Base-by-base conservation (phyloP, 2,797 vertebrate genomes). In the Centropyge bicolor region DNA sequence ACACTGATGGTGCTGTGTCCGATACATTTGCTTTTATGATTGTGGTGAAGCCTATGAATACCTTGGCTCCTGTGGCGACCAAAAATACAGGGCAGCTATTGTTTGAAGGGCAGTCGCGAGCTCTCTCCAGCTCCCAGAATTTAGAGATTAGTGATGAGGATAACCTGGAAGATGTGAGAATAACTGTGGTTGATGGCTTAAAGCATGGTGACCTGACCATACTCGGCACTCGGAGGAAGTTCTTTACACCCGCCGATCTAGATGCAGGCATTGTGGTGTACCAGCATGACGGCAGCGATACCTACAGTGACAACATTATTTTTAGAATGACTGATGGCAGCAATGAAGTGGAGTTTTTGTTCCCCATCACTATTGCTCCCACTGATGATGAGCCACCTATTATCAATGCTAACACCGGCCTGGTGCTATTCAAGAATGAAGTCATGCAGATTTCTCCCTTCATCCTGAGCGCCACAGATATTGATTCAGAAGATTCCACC, bases 251-350 rank as follows among this genome's bases (percentile, higher is more conserved):
- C 5, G 84, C 89, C 0, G 96, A 97, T 88, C 90, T 97, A 57
- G 94, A 95, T 1, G 92, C 95, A 2, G 95, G 96, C 2, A 86
- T 90, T 60, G 96, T 98, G 55, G 86, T 97, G 46, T 98, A 97
- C 84, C 96, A 97, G 84, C 96, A 97, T 0, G 96, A 97, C 0
- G 96, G 96, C 78, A 97, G 95, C 0, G 95, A 98, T 79, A 97
- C 96, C 43, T 97, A 96, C 83, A 97, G 97, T 1, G 96, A 98
- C 88, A 98, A 96, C 75, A 94, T 97, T 69, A 88, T 98, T 86
- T 97, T 98, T 85, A 81, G 87, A 68, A 94, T 98, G 95, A 95
- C 94, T 14, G 97, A 97, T 12, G 96, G 95, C 51, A 92, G 60
- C 11, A 95, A 97, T 71, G 95, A 95, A 60, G 96, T 97, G 1